Evolutionary conservation across 2,113 vertebrate genomes (phyloP).

Genomic region (Naja naja): DNA sequence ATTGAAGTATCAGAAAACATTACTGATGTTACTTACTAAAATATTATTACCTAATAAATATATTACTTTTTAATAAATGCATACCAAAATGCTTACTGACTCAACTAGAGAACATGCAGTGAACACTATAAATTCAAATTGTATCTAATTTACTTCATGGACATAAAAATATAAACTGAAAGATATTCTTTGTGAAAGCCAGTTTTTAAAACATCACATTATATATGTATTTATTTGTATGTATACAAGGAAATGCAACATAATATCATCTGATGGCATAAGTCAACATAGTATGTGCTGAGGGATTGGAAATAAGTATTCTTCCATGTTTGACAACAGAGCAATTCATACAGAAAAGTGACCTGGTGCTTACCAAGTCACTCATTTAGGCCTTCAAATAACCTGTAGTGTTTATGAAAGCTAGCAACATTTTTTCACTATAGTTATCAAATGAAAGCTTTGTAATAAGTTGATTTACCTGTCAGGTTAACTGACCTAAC

Average conservation of each 20-base stretch:
- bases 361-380: background rate
- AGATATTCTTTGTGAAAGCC: background rate
- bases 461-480: background rate
- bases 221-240: background rate
- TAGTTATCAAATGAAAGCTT: background rate
- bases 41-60: background rate
- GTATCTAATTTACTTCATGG: fast-evolving
- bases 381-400: background rate
- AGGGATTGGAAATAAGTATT: background rate
- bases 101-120: constrained; percentile 5
- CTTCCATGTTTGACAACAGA: background rate
- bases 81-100: background rate
- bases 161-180: background rate
- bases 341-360: background rate
- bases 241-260: background rate
- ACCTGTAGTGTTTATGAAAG: background rate
- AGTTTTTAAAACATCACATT: background rate
- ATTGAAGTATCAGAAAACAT: constrained; percentile 36
- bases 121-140: background rate
- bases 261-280: background rate
- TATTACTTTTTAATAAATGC: constrained; percentile 36
- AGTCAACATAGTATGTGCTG: background rate
- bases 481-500: background rate
- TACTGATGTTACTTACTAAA: background rate
- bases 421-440: background rate